Conservation (phyloP, 2,113 vertebrate species). For the Guaruba guarouba region DNA sequence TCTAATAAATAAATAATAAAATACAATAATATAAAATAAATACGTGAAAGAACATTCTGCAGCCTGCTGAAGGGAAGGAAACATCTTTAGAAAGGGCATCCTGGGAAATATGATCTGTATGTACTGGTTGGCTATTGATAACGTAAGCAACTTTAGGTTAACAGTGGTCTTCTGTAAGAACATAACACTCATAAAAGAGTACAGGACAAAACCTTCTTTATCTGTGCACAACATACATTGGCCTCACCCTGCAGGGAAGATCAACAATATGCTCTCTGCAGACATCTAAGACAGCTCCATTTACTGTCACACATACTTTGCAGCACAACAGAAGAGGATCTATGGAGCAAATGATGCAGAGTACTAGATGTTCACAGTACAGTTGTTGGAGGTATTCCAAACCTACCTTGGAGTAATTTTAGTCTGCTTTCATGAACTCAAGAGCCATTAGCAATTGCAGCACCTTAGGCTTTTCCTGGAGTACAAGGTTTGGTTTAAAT, state of each 20-base stretch:
- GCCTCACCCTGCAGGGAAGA: not conserved
- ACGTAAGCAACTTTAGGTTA: not conserved
- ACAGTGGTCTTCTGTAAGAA: not conserved
- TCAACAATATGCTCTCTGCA: not conserved
- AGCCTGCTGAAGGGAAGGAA: not conserved
- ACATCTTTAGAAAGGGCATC: not conserved
- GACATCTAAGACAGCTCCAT: not conserved
- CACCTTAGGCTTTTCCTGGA: not conserved
- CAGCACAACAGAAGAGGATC: not conserved
- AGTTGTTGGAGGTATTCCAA: not conserved
- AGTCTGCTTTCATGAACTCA: not conserved
- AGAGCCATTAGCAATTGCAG: not conserved
- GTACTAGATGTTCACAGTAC: not conserved
- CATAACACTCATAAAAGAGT: not conserved
- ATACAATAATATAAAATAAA: not conserved
- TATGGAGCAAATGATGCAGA: not conserved
- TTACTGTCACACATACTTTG: not conserved
- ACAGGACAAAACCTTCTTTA: not conserved
- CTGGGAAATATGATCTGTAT: not conserved
- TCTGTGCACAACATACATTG: not conserved
- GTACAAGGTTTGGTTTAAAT: not conserved
- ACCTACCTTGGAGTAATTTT: not conserved
- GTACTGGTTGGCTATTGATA: not conserved
- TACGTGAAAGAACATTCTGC: not conserved
- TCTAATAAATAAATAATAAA: not conserved